A percentile compares a stretch with the other conserved stretches of the same genome.
Evolutionary conservation across 2,888 invertebrate species (phyloP).

Genomic region (Marronus borbonicus): DNA sequence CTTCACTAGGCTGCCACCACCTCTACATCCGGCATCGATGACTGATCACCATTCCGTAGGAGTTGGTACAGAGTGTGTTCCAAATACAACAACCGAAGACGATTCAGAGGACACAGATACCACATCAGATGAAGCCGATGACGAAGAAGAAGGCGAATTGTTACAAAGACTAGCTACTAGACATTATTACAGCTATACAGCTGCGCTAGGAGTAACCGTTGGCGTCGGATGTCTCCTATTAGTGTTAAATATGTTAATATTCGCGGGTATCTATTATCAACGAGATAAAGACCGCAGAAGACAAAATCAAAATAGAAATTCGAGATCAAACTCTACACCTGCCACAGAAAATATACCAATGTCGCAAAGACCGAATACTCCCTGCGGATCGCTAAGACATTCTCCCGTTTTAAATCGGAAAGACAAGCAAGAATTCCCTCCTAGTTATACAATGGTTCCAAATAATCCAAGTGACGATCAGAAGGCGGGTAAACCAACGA

Average conservation of each 20-base stretch:
- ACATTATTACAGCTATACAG: conserved; percentile 80
- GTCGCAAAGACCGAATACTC: conserved; percentile 69
- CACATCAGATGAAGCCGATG: conserved; percentile 63
- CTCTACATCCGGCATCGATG: conserved; percentile 66
- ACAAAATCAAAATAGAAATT: conserved; percentile 55
- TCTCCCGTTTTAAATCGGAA: conserved; percentile 64
- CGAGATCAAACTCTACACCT: conserved; percentile 65
- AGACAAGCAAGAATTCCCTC: conserved; percentile 69
- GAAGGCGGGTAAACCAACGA: conserved; percentile 62
- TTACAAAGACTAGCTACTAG: conserved; percentile 73
- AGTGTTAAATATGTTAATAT: conserved; percentile 82
- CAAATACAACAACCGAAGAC: conserved; percentile 62
- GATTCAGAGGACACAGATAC: conserved; percentile 61
- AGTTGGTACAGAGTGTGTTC: conserved; percentile 67
- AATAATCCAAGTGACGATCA: conserved; percentile 65
- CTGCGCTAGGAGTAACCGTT: conserved; percentile 84
- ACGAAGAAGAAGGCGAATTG: conserved; percentile 72
- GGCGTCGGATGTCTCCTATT: conserved; percentile 82
- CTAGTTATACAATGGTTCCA: conserved; percentile 72
- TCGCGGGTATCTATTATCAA: conserved; percentile 84
- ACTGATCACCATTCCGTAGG: conserved; percentile 63
- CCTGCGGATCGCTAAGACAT: conserved; percentile 67
- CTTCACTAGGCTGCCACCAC: conserved; percentile 70
- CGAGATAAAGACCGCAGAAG: conserved; percentile 74
- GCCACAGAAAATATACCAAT: conserved; percentile 68